Percentiles rank a stretch among this genome's conserved stretches.
Conservation (phyloP, 64 coral and sea anemone species). For the Montipora capricornis region DNA sequence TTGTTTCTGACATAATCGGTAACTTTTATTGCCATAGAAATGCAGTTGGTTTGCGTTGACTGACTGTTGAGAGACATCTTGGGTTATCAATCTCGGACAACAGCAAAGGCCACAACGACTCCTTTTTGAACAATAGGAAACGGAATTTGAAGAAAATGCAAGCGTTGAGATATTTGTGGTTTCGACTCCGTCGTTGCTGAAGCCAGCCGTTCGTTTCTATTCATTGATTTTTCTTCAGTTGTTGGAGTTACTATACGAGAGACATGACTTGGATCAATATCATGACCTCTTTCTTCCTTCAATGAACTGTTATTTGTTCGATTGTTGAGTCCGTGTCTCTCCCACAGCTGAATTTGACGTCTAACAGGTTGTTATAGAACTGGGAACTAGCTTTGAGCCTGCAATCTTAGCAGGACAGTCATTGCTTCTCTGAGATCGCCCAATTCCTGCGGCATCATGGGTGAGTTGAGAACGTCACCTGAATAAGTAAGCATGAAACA, state of each 20-base stretch:
- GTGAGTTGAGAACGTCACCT: not conserved
- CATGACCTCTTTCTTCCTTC: not conserved
- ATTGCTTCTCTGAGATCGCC: conserved; percentile 6
- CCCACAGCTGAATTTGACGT: not conserved
- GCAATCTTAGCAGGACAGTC: conserved; percentile 30
- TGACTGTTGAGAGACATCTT: too few species aligned
- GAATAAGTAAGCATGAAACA: not conserved
- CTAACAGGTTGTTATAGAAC: too few species aligned
- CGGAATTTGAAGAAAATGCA: too few species aligned
- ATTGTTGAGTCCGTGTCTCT: not conserved
- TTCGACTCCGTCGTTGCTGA: too few species aligned
- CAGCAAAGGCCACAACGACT: too few species aligned
- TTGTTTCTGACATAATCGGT: too few species aligned
- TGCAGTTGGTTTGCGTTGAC: too few species aligned
- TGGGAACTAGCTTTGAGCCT: conserved; percentile 37
- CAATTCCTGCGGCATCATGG: conserved; percentile 10
- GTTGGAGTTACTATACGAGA: not conserved
- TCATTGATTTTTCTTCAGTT: not conserved
- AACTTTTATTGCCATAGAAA: too few species aligned
- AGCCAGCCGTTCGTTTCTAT: too few species aligned
- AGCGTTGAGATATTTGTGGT: too few species aligned
- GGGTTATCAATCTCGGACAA: too few species aligned
- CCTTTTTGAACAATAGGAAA: too few species aligned
- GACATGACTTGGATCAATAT: not conserved
- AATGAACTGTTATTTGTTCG: not conserved